Conservation (phyloP, 2,797 vertebrate species). For the Hydrophis major region DNA sequence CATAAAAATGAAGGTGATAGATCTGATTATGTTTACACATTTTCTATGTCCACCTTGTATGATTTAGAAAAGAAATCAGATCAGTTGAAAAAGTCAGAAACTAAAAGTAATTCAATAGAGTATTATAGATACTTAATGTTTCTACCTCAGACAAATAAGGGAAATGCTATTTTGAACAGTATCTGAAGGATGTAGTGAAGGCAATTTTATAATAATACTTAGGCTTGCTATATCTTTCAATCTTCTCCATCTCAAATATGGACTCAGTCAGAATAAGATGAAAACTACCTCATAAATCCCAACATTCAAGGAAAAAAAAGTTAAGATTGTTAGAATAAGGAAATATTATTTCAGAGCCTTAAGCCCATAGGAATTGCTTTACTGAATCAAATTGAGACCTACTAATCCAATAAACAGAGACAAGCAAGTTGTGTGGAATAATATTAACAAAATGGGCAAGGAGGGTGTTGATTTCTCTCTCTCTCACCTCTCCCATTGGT, state of each 20-base stretch:
- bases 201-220: neutral
- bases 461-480: neutral
- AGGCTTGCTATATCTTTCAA: neutral
- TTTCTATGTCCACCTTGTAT: neutral
- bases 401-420: neutral
- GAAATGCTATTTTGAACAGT: neutral
- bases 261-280: slow-evolving; percentile 6
- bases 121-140: neutral
- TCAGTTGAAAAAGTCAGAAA: neutral
- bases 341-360: neutral
- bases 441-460: neutral
- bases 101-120: neutral
- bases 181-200: neutral
- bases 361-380: neutral
- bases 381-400: neutral
- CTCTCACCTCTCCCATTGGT: neutral
- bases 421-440: neutral
- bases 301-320: neutral
- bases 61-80: slow-evolving; percentile 6
- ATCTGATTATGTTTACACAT: neutral
- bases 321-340: neutral
- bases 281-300: neutral
- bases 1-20: neutral
- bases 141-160: neutral
- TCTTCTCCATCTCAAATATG: neutral